A percentile compares a stretch with the other conserved stretches of the same genome.
phyloP scores from a whole-genome alignment of 2,113 vertebrate genomes.

The Callopanchax toddi region DNA sequence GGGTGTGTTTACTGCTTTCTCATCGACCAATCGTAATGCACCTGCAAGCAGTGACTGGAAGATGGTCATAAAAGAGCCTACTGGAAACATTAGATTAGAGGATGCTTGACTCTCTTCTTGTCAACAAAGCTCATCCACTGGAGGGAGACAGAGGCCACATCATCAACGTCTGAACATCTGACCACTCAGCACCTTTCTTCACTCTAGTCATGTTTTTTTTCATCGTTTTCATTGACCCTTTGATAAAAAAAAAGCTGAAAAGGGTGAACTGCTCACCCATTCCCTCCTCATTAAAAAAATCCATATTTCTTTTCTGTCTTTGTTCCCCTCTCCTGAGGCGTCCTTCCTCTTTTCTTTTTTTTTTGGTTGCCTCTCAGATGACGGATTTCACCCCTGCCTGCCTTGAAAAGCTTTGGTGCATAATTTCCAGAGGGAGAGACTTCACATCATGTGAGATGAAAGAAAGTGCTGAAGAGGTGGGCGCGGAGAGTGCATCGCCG shows the following conservation, averaged over 20 bases:
- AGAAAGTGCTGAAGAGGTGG: slow-evolving; percentile 12
- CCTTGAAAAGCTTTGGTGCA: slow-evolving; percentile 26
- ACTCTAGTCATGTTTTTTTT: slow-evolving; percentile 23
- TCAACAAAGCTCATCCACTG: slow-evolving; percentile 40
- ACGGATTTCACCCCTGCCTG: slow-evolving; percentile 29
- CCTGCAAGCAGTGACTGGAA: slow-evolving; percentile 24
- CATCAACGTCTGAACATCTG: slow-evolving; percentile 1
- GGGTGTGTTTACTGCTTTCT: slow-evolving; percentile 20
- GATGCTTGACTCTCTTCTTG: slow-evolving; percentile 12
- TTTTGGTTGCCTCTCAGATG: slow-evolving; percentile 32
- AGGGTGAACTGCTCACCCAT: slow-evolving; percentile 10
- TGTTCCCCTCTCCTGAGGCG: slow-evolving; percentile 10
- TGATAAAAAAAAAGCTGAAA: slow-evolving; percentile 38
- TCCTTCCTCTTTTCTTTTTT: not conserved
- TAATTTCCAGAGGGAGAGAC: slow-evolving; percentile 31
- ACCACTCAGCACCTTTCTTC: not conserved
- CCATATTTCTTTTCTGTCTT: not conserved
- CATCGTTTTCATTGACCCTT: slow-evolving; percentile 12
- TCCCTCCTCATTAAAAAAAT: slow-evolving; percentile 12
- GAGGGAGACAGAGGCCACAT: slow-evolving; percentile 66
- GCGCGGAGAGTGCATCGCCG: not conserved
- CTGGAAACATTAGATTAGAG: slow-evolving; percentile 12
- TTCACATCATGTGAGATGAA: slow-evolving; percentile 35
- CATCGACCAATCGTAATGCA: slow-evolving; percentile 20
- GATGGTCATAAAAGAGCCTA: slow-evolving; percentile 10